Evolutionary conservation across 2,888 invertebrate genomes (phyloP), one percentile per base, ranked within the genome.

Genomic region (Carterocephalus palaemon): DNA sequence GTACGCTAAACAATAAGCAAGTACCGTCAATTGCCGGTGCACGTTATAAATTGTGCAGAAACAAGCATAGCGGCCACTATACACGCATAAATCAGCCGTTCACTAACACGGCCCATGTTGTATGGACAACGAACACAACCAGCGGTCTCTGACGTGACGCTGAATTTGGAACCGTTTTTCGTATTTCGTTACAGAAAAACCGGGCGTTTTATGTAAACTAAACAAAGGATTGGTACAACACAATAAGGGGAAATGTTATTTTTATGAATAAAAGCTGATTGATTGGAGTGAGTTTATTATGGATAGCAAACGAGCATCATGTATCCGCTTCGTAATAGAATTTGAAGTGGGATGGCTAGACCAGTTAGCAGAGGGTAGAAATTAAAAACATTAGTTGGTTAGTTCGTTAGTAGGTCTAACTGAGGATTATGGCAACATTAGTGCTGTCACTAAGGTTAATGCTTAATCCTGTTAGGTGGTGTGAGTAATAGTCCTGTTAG

Each of bases 21-120:
- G 19, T 6, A 7, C 10, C 33, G 17, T 49, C 46, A 46, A 49
- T 42, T 46, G 45, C 46, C 42, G 50, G 60, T 60, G 62, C 64
- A 51, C 62, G 63, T 69, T 62, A 83, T 85, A 85, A 83, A 84
- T 85, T 70, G 70, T 62, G 60, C 63, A 67, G 69, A 81, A 81
- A 85, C 84, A 84, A 85, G 55, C 63, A 69, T 52, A 67, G 62
- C 59, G 24, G 64, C 61, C 67, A 64, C 69, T 61, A 69, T 69
- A 68, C 67, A 64, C 54, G 62, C 71, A 75, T 83, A 82, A 83
- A 83, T 82, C 83, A 79, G 69, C 62, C 63, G 64, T 57, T 61
- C 66, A 69, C 65, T 63, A 68, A 64, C 66, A 65, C 54, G 57
- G 52, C 53, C 67, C 71, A 59, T 67, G 69, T 68, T 77, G 71